Percentiles rank a stretch among this genome's conserved stretches.
phyloP scores from a whole-genome alignment of 2,797 vertebrate genomes.

The Brotula barbata region DNA sequence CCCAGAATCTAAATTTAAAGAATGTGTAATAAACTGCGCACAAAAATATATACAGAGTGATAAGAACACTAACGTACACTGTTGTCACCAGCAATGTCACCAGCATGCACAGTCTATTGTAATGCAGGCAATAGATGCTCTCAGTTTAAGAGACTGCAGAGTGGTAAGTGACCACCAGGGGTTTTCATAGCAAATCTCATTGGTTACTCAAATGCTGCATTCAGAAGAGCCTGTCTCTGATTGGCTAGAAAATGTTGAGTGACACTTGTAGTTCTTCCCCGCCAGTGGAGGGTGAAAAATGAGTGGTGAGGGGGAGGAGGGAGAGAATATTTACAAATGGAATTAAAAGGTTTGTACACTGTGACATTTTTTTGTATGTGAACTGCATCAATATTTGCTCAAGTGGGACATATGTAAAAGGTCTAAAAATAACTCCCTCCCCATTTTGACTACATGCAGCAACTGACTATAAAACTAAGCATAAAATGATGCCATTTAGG shows the following conservation, averaged over 20 bases:
- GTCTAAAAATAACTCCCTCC: neutral
- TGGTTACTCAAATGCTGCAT: slow-evolving; percentile 72
- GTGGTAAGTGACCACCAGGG: slow-evolving; percentile 48
- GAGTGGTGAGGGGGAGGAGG: slow-evolving; percentile 33
- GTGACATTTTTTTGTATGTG: slow-evolving; percentile 8
- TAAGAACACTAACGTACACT: neutral
- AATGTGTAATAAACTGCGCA: neutral
- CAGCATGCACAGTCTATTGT: slow-evolving; percentile 31
- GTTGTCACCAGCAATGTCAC: slow-evolving; percentile 6
- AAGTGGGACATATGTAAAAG: neutral
- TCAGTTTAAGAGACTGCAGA: slow-evolving; percentile 42
- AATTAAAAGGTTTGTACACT: too few relatives aligned
- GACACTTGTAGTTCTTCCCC: slow-evolving; percentile 27
- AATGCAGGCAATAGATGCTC: slow-evolving; percentile 19
- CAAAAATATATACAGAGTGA: neutral
- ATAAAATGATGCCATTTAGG: neutral
- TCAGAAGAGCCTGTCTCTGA: slow-evolving; percentile 46
- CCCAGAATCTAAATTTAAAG: neutral
- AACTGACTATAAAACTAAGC: neutral
- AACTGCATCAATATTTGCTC: neutral
- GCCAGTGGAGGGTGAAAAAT: slow-evolving; percentile 11
- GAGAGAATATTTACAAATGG: slow-evolving; percentile 68
- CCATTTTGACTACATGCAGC: neutral
- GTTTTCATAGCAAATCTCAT: slow-evolving; percentile 48
- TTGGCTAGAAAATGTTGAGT: slow-evolving; percentile 56